Base-by-base conservation (phyloP, 2,113 vertebrate species). In the Odontophorus gujanensis region DNA sequence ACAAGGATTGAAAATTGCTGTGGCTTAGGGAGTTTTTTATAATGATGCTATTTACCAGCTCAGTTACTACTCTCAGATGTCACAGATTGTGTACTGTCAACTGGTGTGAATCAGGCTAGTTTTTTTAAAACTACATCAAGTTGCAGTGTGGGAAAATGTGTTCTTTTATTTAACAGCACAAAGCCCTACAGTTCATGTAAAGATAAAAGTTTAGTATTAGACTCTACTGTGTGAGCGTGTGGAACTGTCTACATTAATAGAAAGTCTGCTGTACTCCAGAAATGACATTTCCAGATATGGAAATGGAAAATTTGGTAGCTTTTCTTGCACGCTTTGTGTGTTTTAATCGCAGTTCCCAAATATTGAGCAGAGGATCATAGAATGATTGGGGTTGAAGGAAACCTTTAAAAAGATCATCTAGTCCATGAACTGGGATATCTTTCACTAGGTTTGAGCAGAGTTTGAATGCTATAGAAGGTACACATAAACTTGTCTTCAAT, bases 91-190 rank as follows among this genome's bases (percentile, higher is more conserved):
- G 87, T 77, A 58, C 81, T 92, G 74, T 79, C 87, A 92, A 26
- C 45, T 90, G 67, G 16, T 87, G 36, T 80, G 92, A 94, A 90
- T 89, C 84, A 85, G 75, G 71, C 71, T 55, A 80, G 45, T 36
- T 92, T 82, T 89, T 93, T 81, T 62, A 26, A 85, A 87, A 81
- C 43, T 87, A 22, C 74, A 68, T 85, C 24, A 65, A 61, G 45
- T 82, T 81, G 50, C 72, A 92, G 48, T 66, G 47, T 95, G 69
- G 91, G 58, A 80, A 93, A 92, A 89, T 55, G 32, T 21, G 7
- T 50, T 85, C 58, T 91, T 91, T 81, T 95, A 82, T 93, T 85
- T 93, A 94, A 63, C 59, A 87, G 45, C 81, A 82, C 67, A 91
- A 81, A 91, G 58, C n/a, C 22, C n/a, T 66, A 45, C n/a, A 92